These are phyloP conservation scores for Caenorhabditis briggsae DNA, from an alignment of 1,140 invertebrate species.

Conservation along the genomic window DNA sequence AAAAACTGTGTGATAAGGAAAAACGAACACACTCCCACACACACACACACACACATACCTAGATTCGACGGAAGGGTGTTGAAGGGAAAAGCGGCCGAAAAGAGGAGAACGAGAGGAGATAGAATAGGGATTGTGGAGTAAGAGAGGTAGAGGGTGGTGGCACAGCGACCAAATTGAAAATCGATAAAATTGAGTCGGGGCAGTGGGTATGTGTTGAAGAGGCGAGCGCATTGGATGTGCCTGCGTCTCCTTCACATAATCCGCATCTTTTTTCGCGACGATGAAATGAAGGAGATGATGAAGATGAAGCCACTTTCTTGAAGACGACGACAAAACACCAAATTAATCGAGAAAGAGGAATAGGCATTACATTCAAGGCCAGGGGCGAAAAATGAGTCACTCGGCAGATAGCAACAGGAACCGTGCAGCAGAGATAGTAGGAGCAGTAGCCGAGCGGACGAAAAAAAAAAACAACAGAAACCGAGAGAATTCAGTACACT, in stretches of 20 bases:
- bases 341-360: slow-evolving; percentile 38
- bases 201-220: slow-evolving; percentile 46
- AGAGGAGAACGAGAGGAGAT: slow-evolving; percentile 2
- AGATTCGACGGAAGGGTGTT: slow-evolving; percentile 11
- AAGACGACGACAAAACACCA: slow-evolving; percentile 42
- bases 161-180: slow-evolving; percentile 55
- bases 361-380: slow-evolving; percentile 35
- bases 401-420: slow-evolving; percentile 42
- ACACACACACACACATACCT: not conserved
- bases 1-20: slow-evolving; percentile 25
- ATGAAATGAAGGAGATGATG: slow-evolving; percentile 30
- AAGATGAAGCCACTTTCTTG: slow-evolving; percentile 50
- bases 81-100: slow-evolving; percentile 37
- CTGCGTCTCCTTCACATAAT: slow-evolving; percentile 16
- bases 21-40: slow-evolving; percentile 7
- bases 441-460: slow-evolving; percentile 19
- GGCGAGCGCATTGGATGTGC: slow-evolving; percentile 25
- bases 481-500: slow-evolving; percentile 13
- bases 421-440: slow-evolving; percentile 14
- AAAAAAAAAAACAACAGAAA: slow-evolving; percentile 19
- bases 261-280: not conserved
- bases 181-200: slow-evolving; percentile 41
- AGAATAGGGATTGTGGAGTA: slow-evolving; percentile 39
- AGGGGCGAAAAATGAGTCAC: slow-evolving; percentile 44
- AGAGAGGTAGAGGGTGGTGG: slow-evolving; percentile 21